These are phyloP conservation scores for Archocentrus centrarchus DNA, from an alignment of 2,113 vertebrate species.

Conservation along the genomic window DNA sequence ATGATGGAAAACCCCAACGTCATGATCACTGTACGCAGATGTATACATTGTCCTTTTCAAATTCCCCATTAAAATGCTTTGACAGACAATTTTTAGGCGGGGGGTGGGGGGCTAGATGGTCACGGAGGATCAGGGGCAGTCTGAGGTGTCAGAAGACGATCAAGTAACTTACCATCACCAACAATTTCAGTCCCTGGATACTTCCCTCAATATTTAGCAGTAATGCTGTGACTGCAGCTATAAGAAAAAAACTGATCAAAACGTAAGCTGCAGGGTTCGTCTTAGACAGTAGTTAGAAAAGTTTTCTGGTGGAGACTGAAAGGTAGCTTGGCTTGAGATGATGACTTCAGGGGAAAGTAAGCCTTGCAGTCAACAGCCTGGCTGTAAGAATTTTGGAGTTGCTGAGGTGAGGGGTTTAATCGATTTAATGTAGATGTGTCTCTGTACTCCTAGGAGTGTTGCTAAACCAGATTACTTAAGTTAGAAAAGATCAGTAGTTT, in stretches of 20 bases:
- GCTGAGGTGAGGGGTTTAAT: neutral
- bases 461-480: neutral
- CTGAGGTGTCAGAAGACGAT: neutral
- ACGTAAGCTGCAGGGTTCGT: neutral
- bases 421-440: neutral
- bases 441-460: neutral
- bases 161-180: neutral
- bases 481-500: constrained; percentile 3
- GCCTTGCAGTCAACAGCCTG: neutral
- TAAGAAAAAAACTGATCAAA: neutral
- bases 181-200: neutral
- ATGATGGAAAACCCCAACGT: too few relatives aligned
- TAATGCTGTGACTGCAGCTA: constrained; percentile 8
- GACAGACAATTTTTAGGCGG: too few relatives aligned
- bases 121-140: too few relatives aligned
- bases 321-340: neutral
- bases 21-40: too few relatives aligned
- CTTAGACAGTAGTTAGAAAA: neutral
- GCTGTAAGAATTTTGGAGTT: neutral
- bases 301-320: neutral
- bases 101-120: too few relatives aligned
- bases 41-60: too few relatives aligned
- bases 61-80: too few relatives aligned
- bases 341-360: neutral
- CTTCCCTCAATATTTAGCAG: neutral